Evolutionary conservation across 2,797 vertebrate genomes (phyloP), one percentile per base, ranked within the genome.

Genomic region (Paramormyrops hopkinsi): DNA sequence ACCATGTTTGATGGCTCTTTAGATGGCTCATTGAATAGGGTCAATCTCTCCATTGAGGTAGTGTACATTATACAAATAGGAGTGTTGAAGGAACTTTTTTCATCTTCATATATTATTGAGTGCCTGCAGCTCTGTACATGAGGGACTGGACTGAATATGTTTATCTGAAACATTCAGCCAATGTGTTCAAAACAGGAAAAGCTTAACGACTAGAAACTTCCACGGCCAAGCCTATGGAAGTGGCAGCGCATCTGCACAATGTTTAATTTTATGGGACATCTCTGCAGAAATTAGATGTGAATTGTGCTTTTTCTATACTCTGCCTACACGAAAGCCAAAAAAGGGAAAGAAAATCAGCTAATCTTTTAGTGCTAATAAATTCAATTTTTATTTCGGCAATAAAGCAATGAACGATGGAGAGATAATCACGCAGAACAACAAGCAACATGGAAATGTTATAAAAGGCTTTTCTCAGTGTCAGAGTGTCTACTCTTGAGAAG

Each of bases 21-120:
- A 86, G 50, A 33, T 54, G 59, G 59, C 3, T 65, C 25, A 8
- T 33, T 51, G 4, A 14, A 86, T 51, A 9, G 5, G 84, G 51
- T 53, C 53, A 0, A 51, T 14, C 51, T 59, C 6, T 19, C 53
- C 53, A 19, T 84, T 51, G 48, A 84, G 48, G 53, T 56, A 59
- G 29, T 17, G 85, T 87, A 56, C 53, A 87, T 87, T 56, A 41
- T 51, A 86, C 48, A 86, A 51, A 86, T 53, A 19, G 19, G 76
- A 46, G 41, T 11, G 17, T 44, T 12, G 37, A 82, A 82, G 76
- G 76, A n/a, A 84, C 85, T 87, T 59, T 41, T 87, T 44, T 56
- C 51, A 56, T 87, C 48, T 84, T 84, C 48, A 84, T 84, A 51
- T 84, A 51, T 84, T 51, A 84, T 48, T 48, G 46, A 84, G 44